These are phyloP conservation scores for Dipodomys stephensi DNA, from an alignment of 2,113 vertebrate genomes.

Conservation along the genomic window DNA sequence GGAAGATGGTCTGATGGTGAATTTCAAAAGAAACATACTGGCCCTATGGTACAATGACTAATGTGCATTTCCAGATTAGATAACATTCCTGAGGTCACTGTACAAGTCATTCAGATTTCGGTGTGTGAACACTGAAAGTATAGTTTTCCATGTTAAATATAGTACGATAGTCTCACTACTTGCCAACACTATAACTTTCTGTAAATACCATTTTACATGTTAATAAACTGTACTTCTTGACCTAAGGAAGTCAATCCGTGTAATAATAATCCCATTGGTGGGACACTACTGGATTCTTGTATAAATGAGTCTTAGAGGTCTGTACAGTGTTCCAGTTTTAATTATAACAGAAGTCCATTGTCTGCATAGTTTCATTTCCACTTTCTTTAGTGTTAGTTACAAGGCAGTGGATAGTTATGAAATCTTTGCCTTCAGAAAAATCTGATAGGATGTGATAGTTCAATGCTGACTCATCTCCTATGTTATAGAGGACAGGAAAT, in stretches of 20 bases:
- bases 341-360: background rate
- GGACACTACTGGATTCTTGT: background rate
- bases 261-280: background rate
- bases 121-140: background rate
- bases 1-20: background rate
- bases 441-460: background rate
- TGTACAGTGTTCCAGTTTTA: background rate
- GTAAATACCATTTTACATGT: background rate
- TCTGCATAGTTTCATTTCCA: background rate
- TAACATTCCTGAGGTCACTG: background rate
- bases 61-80: background rate
- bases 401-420: conserved; percentile 13
- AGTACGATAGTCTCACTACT: background rate
- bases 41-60: background rate
- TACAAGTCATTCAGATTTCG: background rate
- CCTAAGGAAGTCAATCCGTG: background rate
- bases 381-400: background rate
- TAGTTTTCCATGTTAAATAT: background rate
- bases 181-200: background rate
- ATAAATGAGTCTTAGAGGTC: background rate
- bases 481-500: background rate
- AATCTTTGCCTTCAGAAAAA: background rate
- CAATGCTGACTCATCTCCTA: background rate
- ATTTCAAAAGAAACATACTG: background rate
- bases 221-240: background rate